Base-by-base conservation (phyloP, 2,888 invertebrate species). In the Epirrhoe tristata region DNA sequence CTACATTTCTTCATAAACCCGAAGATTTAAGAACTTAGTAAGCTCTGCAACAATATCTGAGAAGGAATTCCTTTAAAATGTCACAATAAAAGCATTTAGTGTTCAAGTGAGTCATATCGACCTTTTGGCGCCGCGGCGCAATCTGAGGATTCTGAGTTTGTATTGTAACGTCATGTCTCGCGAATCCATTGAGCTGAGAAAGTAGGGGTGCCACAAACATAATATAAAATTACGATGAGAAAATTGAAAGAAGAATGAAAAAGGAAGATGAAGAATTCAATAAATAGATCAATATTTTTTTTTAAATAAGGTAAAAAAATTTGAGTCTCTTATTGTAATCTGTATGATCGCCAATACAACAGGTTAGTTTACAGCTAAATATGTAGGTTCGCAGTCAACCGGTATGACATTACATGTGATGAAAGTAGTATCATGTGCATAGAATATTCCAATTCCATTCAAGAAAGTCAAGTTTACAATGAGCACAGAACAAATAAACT, bases 91-190 rank as follows among this genome's bases (percentile, higher is more conserved):
- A 36, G 53, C 52, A 63, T 34, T 62, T 46, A 63, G 60, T 57
- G 52, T 51, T 58, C 53, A 56, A 60, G 24, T 79, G 79, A 78
- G 73, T 80, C 79, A 75, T 70, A 58, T 66, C 64, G 77, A 81
- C 81, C 80, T 81, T 79, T 78, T 77, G 84, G 82, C 84, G 83
- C 82, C 81, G 79, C 71, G 74, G 70, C 76, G 72, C 78, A 77
- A 81, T 81, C 78, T 78, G 75, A 75, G 75, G 80, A 81, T 77
- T 76, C 51, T 16, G 39, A 76, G 78, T 80, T 77, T 76, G 50
- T 56, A 51, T 51, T 0, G 43, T 36, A 61, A 43, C 36, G 66
- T 65, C 78, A 75, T 75, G 82, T 79, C 82, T 79, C 80, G 81
- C 84, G 77, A 81, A 82, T 77, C 74, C 81, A 84, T 84, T 84